A percentile compares a stretch with the other conserved stretches of the same genome.
These are phyloP conservation scores for Eledona agricola DNA, from an alignment of 2,888 invertebrate genomes.

Conservation along the genomic window DNA sequence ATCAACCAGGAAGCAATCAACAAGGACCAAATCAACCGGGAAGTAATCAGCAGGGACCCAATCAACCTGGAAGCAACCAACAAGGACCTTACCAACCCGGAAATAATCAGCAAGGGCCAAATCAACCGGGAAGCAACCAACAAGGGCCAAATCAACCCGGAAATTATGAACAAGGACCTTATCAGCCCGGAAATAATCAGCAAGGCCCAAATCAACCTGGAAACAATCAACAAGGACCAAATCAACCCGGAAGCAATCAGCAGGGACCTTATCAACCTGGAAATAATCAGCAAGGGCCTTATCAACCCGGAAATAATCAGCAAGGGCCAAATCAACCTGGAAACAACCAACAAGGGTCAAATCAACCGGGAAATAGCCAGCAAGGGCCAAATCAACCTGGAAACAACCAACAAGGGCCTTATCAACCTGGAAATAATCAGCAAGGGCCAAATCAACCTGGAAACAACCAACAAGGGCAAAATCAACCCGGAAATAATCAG, in stretches of 20 bases:
- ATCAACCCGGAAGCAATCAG: conserved; percentile 19
- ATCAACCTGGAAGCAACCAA: conserved; percentile 22
- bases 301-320: conserved; percentile 9
- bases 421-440: conserved; percentile 18
- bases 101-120: conserved; percentile 58
- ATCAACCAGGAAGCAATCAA: conserved; percentile 35
- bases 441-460: conserved; percentile 34
- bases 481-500: conserved; percentile 10
- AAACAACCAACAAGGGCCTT: conserved; percentile 13
- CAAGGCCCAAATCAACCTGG: conserved; percentile 18
- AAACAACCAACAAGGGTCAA: conserved; percentile 19
- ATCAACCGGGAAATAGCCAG: conserved; percentile 28
- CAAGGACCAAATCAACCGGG: conserved; percentile 34
- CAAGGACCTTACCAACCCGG: conserved; percentile 34
- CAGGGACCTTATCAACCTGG: conserved; percentile 34
- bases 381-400: conserved; percentile 32
- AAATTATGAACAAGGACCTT: conserved; percentile 25
- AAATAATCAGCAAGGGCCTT: conserved; percentile 3
- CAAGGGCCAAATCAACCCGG: conserved; percentile 28
- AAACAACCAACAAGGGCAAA: conserved; percentile 34
- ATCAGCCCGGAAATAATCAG: conserved; percentile 24
- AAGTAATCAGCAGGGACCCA: too few relatives aligned
- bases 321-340: conserved; percentile 8
- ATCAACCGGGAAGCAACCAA: conserved; percentile 10
- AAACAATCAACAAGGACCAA: conserved; percentile 33